Percentiles rank a stretch among this genome's conserved stretches.
Evolutionary conservation across 2,888 invertebrate genomes (phyloP).

Genomic region (Subacronicta megacephala): DNA sequence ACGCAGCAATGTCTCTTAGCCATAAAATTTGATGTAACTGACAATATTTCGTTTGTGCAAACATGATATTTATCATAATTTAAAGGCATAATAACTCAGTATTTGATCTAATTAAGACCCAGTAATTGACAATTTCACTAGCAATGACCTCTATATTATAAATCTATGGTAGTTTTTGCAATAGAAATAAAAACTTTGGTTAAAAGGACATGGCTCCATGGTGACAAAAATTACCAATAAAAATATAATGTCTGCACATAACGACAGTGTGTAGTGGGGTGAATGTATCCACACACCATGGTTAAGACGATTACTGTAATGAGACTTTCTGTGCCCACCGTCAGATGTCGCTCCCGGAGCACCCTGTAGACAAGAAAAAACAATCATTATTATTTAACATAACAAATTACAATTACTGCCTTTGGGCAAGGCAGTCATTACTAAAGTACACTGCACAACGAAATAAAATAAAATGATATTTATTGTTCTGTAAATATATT

Average conservation of each 20-base stretch:
- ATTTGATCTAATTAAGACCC: too few relatives aligned
- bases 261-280: slow-evolving; percentile 63
- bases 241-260: slow-evolving; percentile 59
- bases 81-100: too few relatives aligned
- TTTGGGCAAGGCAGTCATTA: too few relatives aligned
- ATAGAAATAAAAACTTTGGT: too few relatives aligned
- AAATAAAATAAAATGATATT: too few relatives aligned
- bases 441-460: too few relatives aligned
- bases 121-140: too few relatives aligned
- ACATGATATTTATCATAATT: slow-evolving; percentile 37
- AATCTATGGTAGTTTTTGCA: too few relatives aligned
- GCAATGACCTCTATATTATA: too few relatives aligned
- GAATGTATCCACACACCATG: slow-evolving; percentile 89
- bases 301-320: slow-evolving; percentile 93
- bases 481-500: too few relatives aligned
- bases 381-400: slow-evolving; percentile 9
- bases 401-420: too few relatives aligned
- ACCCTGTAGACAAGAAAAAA: slow-evolving; percentile 79
- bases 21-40: slow-evolving; percentile 30
- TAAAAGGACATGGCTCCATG: too few relatives aligned
- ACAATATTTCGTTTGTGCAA: slow-evolving; percentile 19
- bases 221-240: background rate
- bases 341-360: slow-evolving; percentile 78
- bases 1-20: slow-evolving; percentile 14
- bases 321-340: slow-evolving; percentile 93